phyloP scores from a whole-genome alignment of 2,113 vertebrate genomes.

The Brachypodius melanocephalos region DNA sequence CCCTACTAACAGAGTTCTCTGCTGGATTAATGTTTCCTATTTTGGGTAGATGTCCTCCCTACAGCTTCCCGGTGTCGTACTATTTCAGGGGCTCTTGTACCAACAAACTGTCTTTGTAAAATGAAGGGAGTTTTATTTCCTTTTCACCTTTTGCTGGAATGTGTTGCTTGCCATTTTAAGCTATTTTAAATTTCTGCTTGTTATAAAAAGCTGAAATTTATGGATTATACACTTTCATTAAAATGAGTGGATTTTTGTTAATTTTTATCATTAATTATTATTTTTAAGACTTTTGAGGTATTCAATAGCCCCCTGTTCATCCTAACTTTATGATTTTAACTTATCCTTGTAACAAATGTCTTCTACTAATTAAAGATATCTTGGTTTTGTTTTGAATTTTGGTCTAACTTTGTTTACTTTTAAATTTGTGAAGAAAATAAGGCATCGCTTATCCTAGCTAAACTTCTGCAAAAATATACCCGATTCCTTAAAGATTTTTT shows the following conservation, averaged over 20 bases:
- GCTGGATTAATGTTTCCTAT: neutral
- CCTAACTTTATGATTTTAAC: neutral
- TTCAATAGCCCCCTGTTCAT: neutral
- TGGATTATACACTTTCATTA: neutral
- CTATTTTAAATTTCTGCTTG: neutral
- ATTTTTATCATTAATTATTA: neutral
- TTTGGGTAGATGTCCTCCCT: neutral
- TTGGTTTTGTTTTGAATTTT: neutral
- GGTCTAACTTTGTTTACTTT: neutral
- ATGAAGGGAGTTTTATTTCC: neutral
- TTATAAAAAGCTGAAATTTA: neutral
- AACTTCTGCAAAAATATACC: neutral
- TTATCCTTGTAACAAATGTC: neutral
- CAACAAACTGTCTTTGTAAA: neutral
- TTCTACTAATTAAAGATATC: neutral
- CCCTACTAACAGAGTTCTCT: neutral
- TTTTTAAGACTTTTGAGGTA: neutral
- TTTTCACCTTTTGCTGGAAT: neutral
- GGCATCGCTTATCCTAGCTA: neutral
- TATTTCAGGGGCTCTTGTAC: neutral
- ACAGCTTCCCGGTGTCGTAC: rapidly evolving
- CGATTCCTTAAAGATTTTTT: neutral
- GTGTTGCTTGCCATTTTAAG: neutral
- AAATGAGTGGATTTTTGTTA: neutral
- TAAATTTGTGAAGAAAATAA: neutral